phyloP scores from a whole-genome alignment of 1,140 invertebrate genomes.

The Drosophila insularis region DNA sequence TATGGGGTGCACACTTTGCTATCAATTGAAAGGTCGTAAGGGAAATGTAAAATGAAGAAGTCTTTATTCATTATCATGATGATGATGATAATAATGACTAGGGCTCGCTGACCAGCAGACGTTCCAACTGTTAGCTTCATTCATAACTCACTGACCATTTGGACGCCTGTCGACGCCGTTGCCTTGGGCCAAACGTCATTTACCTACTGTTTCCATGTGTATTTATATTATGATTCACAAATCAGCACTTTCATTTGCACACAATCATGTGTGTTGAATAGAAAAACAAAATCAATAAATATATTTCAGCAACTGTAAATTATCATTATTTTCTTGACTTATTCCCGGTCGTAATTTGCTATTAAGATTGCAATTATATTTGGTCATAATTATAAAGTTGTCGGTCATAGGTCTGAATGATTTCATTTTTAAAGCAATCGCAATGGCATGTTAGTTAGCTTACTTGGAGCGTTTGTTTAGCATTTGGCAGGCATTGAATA shows the following conservation, averaged over 20 bases:
- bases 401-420: too few relatives aligned
- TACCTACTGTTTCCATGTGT: constrained; percentile 1
- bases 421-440: neutral
- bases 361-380: too few relatives aligned
- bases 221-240: constrained; percentile 5
- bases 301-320: neutral
- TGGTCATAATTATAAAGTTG: too few relatives aligned
- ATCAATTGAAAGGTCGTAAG: constrained; percentile 30
- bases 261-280: neutral
- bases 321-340: too few relatives aligned
- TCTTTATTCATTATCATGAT: constrained; percentile 8
- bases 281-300: neutral
- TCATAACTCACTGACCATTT: constrained; percentile 38
- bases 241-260: constrained; percentile 16
- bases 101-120: constrained; percentile 38
- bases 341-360: too few relatives aligned
- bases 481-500: constrained; percentile 44
- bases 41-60: constrained; percentile 31
- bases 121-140: neutral
- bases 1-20: constrained; percentile 22
- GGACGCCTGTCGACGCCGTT: constrained; percentile 8
- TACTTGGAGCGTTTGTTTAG: neutral
- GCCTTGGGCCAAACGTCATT: constrained; percentile 8
- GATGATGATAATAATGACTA: constrained; percentile 51
- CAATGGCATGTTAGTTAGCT: neutral